phyloP scores from a whole-genome alignment of 2,113 vertebrate species.

The Pterocles gutturalis region DNA sequence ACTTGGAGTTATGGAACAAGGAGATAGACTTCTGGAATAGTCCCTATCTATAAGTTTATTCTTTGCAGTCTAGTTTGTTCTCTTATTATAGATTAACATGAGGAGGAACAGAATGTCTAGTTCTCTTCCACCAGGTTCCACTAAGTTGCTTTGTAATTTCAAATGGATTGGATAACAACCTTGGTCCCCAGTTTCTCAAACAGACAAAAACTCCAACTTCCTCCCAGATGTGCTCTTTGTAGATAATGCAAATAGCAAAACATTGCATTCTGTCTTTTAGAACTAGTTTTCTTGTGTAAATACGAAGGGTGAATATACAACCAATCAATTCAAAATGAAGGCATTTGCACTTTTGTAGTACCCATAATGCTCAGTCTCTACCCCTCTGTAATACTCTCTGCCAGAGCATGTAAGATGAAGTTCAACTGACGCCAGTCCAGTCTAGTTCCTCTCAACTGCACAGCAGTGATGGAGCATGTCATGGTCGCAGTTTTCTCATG shows the following conservation, averaged over 20 bases:
- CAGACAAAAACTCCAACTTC: not conserved
- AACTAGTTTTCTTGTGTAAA: not conserved
- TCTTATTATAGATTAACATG: not conserved
- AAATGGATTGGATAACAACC: not conserved
- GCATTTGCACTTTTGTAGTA: not conserved
- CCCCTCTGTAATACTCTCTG: not conserved
- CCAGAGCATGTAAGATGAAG: accelerated
- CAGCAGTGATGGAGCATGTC: accelerated
- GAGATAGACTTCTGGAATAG: not conserved
- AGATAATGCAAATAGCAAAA: not conserved
- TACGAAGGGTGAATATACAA: accelerated
- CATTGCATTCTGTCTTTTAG: not conserved
- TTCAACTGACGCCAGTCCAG: not conserved
- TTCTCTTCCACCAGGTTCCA: not conserved
- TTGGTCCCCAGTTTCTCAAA: not conserved
- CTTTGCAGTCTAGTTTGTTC: not conserved
- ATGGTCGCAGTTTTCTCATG: not conserved
- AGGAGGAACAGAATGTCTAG: not conserved
- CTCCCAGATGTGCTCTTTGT: not conserved
- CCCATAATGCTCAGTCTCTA: not conserved
- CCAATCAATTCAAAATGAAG: not conserved
- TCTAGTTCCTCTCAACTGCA: not conserved
- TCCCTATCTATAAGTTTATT: not conserved
- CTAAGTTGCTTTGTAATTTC: not conserved
- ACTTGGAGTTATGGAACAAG: not conserved